Percentiles rank a stretch among this genome's conserved stretches.
phyloP scores from a whole-genome alignment of 2,113 vertebrate genomes.

The Apaloderma vittatum region DNA sequence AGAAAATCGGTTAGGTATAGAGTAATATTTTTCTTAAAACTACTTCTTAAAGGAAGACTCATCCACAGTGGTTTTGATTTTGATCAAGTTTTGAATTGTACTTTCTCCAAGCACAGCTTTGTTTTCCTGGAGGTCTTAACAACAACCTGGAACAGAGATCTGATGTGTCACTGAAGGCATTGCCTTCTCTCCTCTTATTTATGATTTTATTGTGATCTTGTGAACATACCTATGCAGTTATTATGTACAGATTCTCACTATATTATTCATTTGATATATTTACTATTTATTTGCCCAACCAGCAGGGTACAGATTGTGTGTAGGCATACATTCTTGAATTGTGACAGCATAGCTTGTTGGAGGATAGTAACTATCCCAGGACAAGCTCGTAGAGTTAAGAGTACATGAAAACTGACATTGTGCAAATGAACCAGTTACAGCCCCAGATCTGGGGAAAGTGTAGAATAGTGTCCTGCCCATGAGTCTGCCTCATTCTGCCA shows the following conservation, averaged over 20 bases:
- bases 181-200: background rate
- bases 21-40: background rate
- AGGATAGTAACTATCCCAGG: constrained; percentile 2
- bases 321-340: background rate
- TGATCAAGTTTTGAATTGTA: background rate
- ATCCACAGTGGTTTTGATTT: background rate
- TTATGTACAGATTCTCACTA: background rate
- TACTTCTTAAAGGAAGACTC: background rate
- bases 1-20: background rate
- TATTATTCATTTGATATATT: background rate
- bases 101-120: background rate
- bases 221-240: background rate
- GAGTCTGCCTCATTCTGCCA: background rate
- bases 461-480: background rate
- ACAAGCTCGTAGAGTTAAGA: background rate
- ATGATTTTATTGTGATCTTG: background rate
- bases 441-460: background rate
- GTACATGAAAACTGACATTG: background rate
- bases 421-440: background rate
- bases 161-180: background rate
- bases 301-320: constrained; percentile 4
- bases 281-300: background rate
- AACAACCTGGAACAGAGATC: background rate
- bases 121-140: background rate
- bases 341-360: constrained; percentile 42